Percentiles rank a stretch among this genome's conserved stretches.
Evolutionary conservation across 2,113 vertebrate genomes (phyloP).

Genomic region (Scomber japonicus): DNA sequence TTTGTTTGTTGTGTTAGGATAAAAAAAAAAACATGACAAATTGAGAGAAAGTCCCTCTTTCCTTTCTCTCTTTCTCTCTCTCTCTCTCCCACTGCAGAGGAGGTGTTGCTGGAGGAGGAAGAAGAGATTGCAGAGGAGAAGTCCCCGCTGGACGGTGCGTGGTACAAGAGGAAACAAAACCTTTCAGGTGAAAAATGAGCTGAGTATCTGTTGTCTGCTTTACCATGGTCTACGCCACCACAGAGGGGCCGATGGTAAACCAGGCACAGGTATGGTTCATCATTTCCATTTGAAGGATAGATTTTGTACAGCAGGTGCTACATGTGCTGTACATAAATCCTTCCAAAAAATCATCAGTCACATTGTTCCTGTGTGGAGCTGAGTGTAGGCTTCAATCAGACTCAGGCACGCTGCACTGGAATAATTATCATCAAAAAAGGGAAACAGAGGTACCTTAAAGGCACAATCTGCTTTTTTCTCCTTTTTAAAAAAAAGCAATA

Average conservation of each 20-base stretch:
- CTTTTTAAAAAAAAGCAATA: no score
- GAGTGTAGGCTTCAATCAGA: background rate
- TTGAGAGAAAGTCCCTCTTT: constrained; percentile 26
- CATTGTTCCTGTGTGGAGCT: background rate
- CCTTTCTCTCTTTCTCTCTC: no score
- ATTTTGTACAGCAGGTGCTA: background rate
- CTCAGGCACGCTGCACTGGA: background rate
- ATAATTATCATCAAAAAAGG: no score
- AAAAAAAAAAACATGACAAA: constrained; percentile 4
- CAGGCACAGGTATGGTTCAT: constrained; percentile 33
- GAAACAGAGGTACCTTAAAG: no score
- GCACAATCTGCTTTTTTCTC: no score
- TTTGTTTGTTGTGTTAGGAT: constrained; percentile 5
- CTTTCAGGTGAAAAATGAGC: constrained; percentile 79
- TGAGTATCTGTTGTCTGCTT: constrained; percentile 40
- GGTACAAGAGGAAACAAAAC: constrained; percentile 87
- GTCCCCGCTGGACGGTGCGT: constrained; percentile 93
- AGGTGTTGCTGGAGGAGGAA: constrained; percentile 97
- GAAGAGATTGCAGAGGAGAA: constrained; percentile 97
- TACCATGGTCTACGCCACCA: constrained; percentile 18
- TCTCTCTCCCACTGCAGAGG: constrained; percentile 87
- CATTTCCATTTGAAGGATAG: constrained; percentile 5
- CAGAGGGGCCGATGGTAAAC: constrained; percentile 41
- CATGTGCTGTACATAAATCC: constrained; percentile 14
- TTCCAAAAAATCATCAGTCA: background rate